Evolutionary conservation across 1,140 invertebrate species (phyloP), one percentile per base, ranked within the genome.

Genomic region (Idris sp.): DNA sequence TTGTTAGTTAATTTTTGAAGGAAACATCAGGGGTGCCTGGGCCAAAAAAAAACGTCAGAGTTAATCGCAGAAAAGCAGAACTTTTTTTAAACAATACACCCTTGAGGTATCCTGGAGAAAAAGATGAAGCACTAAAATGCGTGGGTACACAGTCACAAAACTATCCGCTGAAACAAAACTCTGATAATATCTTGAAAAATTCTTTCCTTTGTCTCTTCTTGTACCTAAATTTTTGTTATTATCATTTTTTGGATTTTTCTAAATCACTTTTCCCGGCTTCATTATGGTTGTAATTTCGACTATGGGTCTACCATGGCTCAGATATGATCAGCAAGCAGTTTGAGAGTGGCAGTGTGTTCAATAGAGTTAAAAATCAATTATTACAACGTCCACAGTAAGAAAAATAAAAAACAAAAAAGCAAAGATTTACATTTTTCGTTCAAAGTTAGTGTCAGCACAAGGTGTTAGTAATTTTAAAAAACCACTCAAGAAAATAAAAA

Each of bases 281-380:
- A 62, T 65, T 72, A 74, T 79, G 58, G 73, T 61, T 83, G 72
- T 56, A 80, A 85, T 83, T 86, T 85, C 9, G 74, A 76, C 59
- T 64, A 54, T 83, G 83, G 83, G 82, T 86, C 86, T 87, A 84
- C 79, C 83, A 88, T 90, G 90, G 89, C 90, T 91, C 90, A 91
- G 90, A 90, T 90, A 91, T 90, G 89, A 91, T 90, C 79, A 76
- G 79, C 83, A 84, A 88, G 86, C 85, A 88, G 86, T 90, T 90
- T 90, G 89, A 90, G 80, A 89, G 89, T 90, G 89, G 89, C 90
- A 90, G 82, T 84, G 89, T 89, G 87, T 89, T 89, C 86, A n/a
- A n/a, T n/a, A n/a, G 83, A 73, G 65, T 81, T 78, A 75, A 18
- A 43, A 51, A 54, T 53, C 14, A 74, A 59, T 83, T 84, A 79